Evolutionary conservation across 2,113 vertebrate species (phyloP), one percentile per base, ranked within the genome.

Genomic region (Vireo altiloquus): DNA sequence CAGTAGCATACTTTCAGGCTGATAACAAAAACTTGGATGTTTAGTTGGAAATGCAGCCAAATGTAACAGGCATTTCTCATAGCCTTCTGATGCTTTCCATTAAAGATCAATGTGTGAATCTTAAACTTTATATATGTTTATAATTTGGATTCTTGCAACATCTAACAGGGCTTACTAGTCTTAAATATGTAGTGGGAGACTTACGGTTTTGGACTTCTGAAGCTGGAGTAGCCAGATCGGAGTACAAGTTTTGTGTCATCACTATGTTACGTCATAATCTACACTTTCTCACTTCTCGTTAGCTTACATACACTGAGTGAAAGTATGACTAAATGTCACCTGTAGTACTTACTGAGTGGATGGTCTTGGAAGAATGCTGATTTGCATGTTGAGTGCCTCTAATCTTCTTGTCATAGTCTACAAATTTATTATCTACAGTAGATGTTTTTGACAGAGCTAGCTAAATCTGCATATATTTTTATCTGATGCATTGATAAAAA

Each of bases 351-450:
- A 39, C 20, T 60, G 84, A 57, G 35, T 74, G 60, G 30, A 78
- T 91, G 63, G 82, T 77, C 79, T 77, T 90, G 72, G 57, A 91
- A 77, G 84, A 92, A 92, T 74, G 31, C 44, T 57, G 63, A 88
- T 94, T 96, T 90, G 75, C 71, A 59, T 80, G 47, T 90, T 81
- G 93, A 97, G 72, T 96, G 85, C 39, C 40, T 88, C 75, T 90
- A 64, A 96, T 97, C 60, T 88, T 96, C 95, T 80, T 97, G 95
- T 95, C 93, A 90, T 49, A 82, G 60, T 63, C 82, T 91, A 54
- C 90, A 93, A 82, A 93, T 95, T 91, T 90, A 86, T 93, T 86
- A 59, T 50, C 66, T 72, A 3, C 52, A 49, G 71, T 87, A 86
- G 85, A 83, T 94, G 40, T 78, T 94, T 96, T 83, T 95, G 95